phyloP scores from a whole-genome alignment of 2,888 invertebrate genomes.

The Pheosia gnoma region DNA sequence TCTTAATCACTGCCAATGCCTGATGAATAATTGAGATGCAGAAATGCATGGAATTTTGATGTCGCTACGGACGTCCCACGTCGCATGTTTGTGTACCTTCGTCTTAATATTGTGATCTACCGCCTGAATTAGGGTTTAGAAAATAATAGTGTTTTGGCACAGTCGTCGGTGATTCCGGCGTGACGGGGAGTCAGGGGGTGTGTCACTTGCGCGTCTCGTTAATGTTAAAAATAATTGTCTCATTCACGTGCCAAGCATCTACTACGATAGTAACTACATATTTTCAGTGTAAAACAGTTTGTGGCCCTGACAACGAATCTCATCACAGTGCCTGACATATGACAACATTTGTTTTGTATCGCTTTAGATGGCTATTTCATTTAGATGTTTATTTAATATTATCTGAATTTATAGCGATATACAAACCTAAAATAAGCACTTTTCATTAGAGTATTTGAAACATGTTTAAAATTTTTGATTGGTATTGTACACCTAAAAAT shows the following conservation, averaged over 20 bases:
- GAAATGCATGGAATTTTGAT: constrained; percentile 10
- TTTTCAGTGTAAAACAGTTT: constrained; percentile 74
- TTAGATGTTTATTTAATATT: constrained; percentile 19
- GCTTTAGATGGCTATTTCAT: constrained; percentile 34
- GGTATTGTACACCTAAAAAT: neutral
- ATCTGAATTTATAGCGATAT: neutral
- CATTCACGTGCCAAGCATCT: constrained; percentile 71
- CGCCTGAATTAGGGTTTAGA: constrained; percentile 33
- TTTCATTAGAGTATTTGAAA: too few relatives aligned
- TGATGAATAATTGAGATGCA: constrained; percentile 17
- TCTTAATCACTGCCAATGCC: constrained; percentile 26
- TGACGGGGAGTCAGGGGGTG: constrained; percentile 37
- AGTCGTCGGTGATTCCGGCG: constrained; percentile 39
- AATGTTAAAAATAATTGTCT: constrained; percentile 80
- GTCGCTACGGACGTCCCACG: constrained; percentile 13
- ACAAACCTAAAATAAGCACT: neutral
- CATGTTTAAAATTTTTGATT: neutral
- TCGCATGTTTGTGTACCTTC: constrained; percentile 15
- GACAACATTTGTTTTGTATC: constrained; percentile 47
- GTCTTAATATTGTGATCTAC: constrained; percentile 21
- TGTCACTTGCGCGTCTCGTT: constrained; percentile 59
- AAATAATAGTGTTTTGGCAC: constrained; percentile 72
- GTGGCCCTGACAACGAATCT: constrained; percentile 69
- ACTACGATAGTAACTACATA: constrained; percentile 80
- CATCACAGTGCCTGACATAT: constrained; percentile 42